These are phyloP conservation scores for Dicrostonyx torquatus DNA, from an alignment of 2,797 vertebrate species.

Conservation along the genomic window DNA sequence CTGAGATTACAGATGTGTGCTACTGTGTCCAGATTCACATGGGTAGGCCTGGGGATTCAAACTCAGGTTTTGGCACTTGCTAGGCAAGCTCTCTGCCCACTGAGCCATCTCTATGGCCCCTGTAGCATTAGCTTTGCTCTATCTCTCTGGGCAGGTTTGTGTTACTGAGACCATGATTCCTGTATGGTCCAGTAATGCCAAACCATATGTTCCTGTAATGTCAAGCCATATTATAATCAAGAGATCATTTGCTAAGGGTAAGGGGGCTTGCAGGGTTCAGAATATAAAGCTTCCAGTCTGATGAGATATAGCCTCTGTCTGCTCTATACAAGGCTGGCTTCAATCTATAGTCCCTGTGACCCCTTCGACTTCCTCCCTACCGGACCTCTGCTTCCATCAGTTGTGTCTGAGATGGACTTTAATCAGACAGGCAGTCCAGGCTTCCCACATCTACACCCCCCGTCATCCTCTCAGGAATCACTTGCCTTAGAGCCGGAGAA, in stretches of 20 bases:
- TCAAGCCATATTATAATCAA: constrained; percentile 6
- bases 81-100: neutral
- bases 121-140: neutral
- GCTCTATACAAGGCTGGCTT: neutral
- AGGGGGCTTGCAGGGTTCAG: neutral
- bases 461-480: neutral
- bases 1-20: neutral
- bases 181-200: neutral
- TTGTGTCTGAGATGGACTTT: neutral
- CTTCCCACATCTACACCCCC: neutral
- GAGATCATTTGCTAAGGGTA: neutral
- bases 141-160: neutral
- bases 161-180: neutral
- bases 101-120: neutral
- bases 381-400: neutral
- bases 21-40: neutral
- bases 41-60: neutral
- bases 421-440: neutral
- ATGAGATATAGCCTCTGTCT: neutral
- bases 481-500: neutral
- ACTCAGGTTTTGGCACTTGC: neutral
- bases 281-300: neutral
- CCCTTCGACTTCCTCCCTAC: neutral
- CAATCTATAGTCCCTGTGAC: neutral
- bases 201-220: neutral